Conservation (phyloP, 2,113 vertebrate species). For the Elephas maximus region DNA sequence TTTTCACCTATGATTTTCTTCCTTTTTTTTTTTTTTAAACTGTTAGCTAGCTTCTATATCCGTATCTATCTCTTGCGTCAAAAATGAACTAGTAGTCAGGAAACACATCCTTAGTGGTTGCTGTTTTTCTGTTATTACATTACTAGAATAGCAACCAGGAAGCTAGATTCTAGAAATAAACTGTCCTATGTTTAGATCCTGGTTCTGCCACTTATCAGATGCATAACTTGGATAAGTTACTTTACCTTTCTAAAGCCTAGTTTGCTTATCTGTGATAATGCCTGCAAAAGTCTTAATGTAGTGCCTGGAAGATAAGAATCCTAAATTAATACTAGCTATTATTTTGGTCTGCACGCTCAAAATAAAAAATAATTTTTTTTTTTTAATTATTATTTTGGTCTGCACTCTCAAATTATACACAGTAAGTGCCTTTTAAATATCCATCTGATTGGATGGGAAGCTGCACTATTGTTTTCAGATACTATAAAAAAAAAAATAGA, state of each 20-base stretch:
- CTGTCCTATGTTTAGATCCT: not conserved
- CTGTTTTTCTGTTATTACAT: not conserved
- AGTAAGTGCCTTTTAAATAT: conserved; percentile 36
- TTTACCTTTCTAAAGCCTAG: not conserved
- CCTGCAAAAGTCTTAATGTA: not conserved
- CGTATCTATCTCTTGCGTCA: not conserved
- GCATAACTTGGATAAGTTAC: not conserved
- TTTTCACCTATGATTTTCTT: not conserved
- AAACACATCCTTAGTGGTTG: not conserved
- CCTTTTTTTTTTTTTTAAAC: not conserved
- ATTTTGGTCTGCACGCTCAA: not conserved
- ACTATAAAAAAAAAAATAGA: not conserved
- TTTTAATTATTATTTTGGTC: not conserved
- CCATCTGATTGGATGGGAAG: conserved; percentile 46
- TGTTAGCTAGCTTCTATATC: not conserved
- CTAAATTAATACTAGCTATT: conserved; percentile 40
- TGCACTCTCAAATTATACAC: not conserved
- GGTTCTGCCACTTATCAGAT: not conserved
- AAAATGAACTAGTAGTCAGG: conserved; percentile 14
- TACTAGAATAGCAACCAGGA: conserved; percentile 9
- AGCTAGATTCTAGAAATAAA: conserved; percentile 2
- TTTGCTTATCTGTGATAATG: not conserved
- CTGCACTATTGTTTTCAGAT: conserved; percentile 50
- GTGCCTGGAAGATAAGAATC: not conserved
- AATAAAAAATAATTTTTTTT: not conserved